Evolutionary conservation across 2,113 vertebrate species (phyloP).

Genomic region (Aptenodytes patagonicus): DNA sequence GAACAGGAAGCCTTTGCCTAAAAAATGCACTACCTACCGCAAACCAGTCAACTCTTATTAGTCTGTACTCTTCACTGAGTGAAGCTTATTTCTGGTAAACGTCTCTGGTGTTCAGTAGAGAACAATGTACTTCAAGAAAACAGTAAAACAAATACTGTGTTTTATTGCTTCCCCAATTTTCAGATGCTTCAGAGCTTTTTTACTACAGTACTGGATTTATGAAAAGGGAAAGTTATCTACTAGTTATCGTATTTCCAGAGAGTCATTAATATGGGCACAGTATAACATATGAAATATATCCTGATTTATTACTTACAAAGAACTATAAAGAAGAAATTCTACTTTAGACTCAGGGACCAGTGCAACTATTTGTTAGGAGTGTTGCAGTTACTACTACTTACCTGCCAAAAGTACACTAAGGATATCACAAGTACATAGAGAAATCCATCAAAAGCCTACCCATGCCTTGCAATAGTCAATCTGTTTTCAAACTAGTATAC

Average conservation of each 20-base stretch:
- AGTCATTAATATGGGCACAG: constrained; percentile 4
- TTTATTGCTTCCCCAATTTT: background rate
- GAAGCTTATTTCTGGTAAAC: background rate
- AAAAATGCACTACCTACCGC: too few species aligned
- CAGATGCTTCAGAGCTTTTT: background rate
- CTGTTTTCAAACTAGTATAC: rapidly evolving
- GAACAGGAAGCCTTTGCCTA: background rate
- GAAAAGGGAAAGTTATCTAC: background rate
- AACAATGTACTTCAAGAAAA: background rate
- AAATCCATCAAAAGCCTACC: background rate
- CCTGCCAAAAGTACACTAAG: background rate
- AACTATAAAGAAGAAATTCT: background rate
- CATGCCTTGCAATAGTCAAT: background rate
- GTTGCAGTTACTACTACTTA: background rate
- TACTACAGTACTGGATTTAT: background rate
- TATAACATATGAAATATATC: background rate
- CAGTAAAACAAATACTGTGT: background rate
- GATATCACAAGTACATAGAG: background rate
- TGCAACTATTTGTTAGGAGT: background rate
- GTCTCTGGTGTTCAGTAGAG: background rate
- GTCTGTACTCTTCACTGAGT: background rate
- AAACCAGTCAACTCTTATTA: background rate
- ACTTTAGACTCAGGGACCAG: background rate
- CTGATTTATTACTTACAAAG: background rate
- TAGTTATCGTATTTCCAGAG: background rate